Evolutionary conservation across 2,113 vertebrate genomes (phyloP).

Genomic region (Oncorhynchus nerka): DNA sequence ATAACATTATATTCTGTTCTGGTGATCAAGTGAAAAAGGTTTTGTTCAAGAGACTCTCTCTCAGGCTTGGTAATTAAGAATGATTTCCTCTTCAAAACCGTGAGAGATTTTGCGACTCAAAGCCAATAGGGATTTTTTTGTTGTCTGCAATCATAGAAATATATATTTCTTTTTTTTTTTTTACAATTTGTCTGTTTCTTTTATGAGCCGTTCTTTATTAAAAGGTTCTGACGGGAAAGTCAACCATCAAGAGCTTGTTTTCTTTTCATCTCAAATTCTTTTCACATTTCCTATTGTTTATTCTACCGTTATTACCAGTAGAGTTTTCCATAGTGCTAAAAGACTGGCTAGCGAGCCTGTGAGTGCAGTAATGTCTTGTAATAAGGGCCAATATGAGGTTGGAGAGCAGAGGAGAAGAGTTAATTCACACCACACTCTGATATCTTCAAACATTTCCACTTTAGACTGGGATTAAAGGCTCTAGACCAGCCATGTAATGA

Average conservation of each 20-base stretch:
- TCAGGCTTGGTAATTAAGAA: not conserved
- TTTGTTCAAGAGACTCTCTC: not conserved
- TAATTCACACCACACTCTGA: not conserved
- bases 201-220: not conserved
- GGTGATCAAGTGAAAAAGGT: not conserved
- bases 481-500: not conserved
- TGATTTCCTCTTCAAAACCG: not conserved
- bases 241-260: conserved; percentile 1
- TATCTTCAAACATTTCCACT: conserved; percentile 1
- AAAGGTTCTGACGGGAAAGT: not conserved
- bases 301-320: not conserved
- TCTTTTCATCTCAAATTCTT: conserved; percentile 13
- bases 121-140: not conserved
- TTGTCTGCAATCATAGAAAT: not conserved
- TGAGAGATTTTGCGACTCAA: not conserved
- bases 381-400: not conserved
- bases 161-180: not conserved
- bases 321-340: not conserved
- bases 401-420: too few relatives aligned
- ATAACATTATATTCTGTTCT: not conserved
- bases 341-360: not conserved
- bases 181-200: not conserved
- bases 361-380: not conserved
- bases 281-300: not conserved
- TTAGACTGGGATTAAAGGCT: not conserved